Conservation (phyloP, 1,140 invertebrate species). For the Brachionus angularis region DNA sequence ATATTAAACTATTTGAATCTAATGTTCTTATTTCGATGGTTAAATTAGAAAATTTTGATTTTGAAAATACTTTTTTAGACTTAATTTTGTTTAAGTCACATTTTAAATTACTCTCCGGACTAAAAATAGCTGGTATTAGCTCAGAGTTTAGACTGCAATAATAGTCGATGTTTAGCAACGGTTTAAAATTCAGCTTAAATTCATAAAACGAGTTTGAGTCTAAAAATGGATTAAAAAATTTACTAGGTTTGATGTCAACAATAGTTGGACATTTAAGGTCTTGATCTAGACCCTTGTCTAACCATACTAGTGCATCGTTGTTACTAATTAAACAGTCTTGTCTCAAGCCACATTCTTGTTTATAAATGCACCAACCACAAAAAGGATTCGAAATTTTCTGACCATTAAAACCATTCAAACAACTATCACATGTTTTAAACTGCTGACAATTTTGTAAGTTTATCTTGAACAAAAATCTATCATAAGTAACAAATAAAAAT, state of each 20-base stretch:
- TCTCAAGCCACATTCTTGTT: not conserved
- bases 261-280: not conserved
- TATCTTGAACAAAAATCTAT: conserved; percentile 34
- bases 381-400: conserved; percentile 3
- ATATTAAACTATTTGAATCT: not conserved
- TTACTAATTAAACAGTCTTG: not conserved
- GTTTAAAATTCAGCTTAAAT: conserved; percentile 1
- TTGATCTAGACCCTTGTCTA: not conserved
- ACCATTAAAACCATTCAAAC: too few species aligned
- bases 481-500: conserved; percentile 28
- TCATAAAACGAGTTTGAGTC: not conserved
- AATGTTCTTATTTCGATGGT: not conserved
- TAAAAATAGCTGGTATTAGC: not conserved
- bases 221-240: conserved; percentile 16
- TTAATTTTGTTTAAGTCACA: conserved; percentile 13
- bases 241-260: not conserved
- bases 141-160: not conserved
- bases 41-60: conserved; percentile 19
- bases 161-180: not conserved
- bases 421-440: conserved; percentile 4
- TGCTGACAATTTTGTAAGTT: conserved; percentile 29
- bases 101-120: not conserved
- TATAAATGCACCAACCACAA: conserved; percentile 41
- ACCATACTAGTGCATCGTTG: not conserved
- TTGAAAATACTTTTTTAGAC: not conserved